Conservation (phyloP, 1,140 invertebrate species). For the Pachypeltis micranthus region DNA sequence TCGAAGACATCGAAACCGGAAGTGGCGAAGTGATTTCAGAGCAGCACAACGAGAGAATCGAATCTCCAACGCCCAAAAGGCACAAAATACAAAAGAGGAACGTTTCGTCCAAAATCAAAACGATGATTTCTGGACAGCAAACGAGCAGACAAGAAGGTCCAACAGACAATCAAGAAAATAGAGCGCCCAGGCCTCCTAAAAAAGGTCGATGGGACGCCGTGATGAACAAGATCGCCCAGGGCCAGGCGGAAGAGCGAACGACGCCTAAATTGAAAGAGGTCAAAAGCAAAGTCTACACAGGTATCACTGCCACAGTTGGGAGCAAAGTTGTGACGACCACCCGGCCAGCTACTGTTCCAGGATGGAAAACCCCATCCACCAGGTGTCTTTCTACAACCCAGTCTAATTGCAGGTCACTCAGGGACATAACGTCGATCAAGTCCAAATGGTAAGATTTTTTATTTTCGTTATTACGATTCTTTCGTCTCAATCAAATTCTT, state of each 20-base stretch:
- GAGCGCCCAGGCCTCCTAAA: conserved; percentile 34
- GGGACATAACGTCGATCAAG: conserved; percentile 24
- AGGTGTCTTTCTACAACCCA: conserved; percentile 22
- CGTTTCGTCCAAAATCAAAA: conserved; percentile 59
- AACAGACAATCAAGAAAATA: conserved; percentile 25
- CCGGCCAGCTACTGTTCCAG: not conserved
- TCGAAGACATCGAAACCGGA: conserved; percentile 20
- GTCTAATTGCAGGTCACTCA: conserved; percentile 26
- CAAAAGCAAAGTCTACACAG: conserved; percentile 55
- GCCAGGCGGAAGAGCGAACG: conserved; percentile 49
- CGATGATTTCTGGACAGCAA: conserved; percentile 44
- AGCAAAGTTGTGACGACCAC: not conserved
- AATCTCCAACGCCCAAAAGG: conserved; percentile 39
- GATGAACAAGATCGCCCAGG: conserved; percentile 65
- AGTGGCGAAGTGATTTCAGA: conserved; percentile 1
- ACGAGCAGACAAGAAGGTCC: conserved; percentile 37
- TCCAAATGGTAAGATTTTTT: conserved; percentile 26
- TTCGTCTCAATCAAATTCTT: too few relatives aligned
- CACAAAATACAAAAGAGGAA: conserved; percentile 64
- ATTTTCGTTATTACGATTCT: too few relatives aligned
- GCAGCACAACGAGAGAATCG: conserved; percentile 15
- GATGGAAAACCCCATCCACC: conserved; percentile 14
- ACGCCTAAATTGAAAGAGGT: conserved; percentile 59
- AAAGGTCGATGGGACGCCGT: conserved; percentile 58
- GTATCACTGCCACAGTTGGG: conserved; percentile 11